Conservation (phyloP, 2,797 vertebrate species). For the Cirrhinus mrigala region DNA sequence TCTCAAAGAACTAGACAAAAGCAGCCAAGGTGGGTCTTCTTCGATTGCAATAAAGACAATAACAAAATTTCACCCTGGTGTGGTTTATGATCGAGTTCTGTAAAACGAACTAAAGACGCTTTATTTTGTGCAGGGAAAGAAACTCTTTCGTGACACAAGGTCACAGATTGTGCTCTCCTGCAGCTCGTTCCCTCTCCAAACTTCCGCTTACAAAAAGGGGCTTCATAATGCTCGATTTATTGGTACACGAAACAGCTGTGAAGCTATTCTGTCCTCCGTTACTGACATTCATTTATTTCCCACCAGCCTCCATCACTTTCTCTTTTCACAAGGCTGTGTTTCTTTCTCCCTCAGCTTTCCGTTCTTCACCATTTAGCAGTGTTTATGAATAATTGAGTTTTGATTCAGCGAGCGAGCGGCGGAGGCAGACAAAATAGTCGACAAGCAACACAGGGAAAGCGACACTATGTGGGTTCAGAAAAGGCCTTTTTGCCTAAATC, state of each 20-base stretch:
- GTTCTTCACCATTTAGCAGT: slow-evolving; percentile 63
- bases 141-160: slow-evolving; percentile 37
- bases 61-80: slow-evolving; percentile 1
- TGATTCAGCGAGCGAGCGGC: slow-evolving; percentile 59
- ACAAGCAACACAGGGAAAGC: slow-evolving; percentile 43
- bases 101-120: slow-evolving; percentile 20
- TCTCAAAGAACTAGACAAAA: slow-evolving; percentile 3
- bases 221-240: slow-evolving; percentile 59
- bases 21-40: not conserved
- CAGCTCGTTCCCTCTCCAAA: slow-evolving; percentile 40
- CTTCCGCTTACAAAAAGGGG: slow-evolving; percentile 52
- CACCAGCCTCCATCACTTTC: slow-evolving; percentile 41
- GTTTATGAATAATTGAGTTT: slow-evolving; percentile 66
- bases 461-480: slow-evolving; percentile 27
- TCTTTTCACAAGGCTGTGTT: slow-evolving; percentile 50
- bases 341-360: slow-evolving; percentile 60
- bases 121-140: slow-evolving; percentile 41
- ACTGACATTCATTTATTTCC: slow-evolving; percentile 52
- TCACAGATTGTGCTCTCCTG: slow-evolving; percentile 21
- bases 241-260: slow-evolving; percentile 63
- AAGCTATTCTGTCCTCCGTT: slow-evolving; percentile 59
- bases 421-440: slow-evolving; percentile 61
- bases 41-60: slow-evolving; percentile 10
- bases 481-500: slow-evolving; percentile 41
- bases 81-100: slow-evolving; percentile 29